Base-by-base conservation (phyloP, 2,888 invertebrate genomes). In the Galerucella pusilla region DNA sequence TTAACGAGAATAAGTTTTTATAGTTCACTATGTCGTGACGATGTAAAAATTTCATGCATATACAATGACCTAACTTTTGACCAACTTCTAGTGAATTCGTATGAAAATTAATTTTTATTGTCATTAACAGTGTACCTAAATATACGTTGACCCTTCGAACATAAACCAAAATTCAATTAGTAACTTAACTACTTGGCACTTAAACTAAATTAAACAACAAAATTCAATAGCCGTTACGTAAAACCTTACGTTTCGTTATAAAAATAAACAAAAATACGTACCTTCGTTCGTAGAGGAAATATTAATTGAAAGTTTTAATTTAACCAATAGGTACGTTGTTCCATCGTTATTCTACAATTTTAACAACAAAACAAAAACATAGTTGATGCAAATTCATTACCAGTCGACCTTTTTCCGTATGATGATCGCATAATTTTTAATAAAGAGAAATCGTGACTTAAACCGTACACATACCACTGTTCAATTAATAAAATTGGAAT, bases 371-470 rank as follows among this genome's bases (percentile, higher is more conserved):
- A 35, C n/a, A 28, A 52, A 49, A 52, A 52, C 52, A 67, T 67
- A 10, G 28, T 25, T 46, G 46, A 65, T 65, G 45, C 35, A 63
- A 12, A 65, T 65, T 16, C 46, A 63, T 35, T 71, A 71, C 63
- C 42, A 71, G 64, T 71, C 71, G 71, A n/a, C 65, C 42, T 64
- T 59, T 72, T 60, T 57, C 25, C 25, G 66, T 28, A 59, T 25
- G 67, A 72, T 72, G 72, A 72, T 67, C 64, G 66, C 72, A 72
- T 66, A 45, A 35, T 66, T 46, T 66, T 72, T 72, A 67, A 25
- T 60, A 72, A 54, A 71, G 20, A 57, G n/a, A 72, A 72, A 72
- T 66, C 72, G 66, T 72, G 72, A 72, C 66, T 66, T 59, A 59
- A n/a, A 25, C 46, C 28, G 14, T 10, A 59, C 59, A 16, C 42